Conservation (phyloP, 2,797 vertebrate species). For the Sus cebifrons region DNA sequence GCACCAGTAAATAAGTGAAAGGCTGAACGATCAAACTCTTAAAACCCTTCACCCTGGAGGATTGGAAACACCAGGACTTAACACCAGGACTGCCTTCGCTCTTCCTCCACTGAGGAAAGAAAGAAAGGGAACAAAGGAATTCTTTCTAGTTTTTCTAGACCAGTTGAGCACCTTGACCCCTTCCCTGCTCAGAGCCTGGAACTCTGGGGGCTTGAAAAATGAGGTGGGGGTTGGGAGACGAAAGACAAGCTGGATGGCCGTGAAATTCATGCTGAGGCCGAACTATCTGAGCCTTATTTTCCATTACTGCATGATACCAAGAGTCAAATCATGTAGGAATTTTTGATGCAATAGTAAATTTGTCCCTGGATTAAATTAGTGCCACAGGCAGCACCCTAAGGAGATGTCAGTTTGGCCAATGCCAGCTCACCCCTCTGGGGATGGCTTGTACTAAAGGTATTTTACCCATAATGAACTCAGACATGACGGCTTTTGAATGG, state of each 20-base stretch:
- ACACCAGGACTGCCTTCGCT: not conserved
- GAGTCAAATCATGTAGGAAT: not conserved
- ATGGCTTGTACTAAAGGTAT: not conserved
- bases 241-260: not conserved
- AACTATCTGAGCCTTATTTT: not conserved
- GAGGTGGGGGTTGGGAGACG: fast-evolving
- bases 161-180: not conserved
- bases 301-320: not conserved
- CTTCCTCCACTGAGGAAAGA: not conserved
- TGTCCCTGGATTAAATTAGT: not conserved
- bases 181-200: not conserved
- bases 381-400: not conserved
- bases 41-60: too few relatives aligned
- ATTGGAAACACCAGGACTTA: not conserved
- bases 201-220: too few relatives aligned
- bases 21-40: not conserved
- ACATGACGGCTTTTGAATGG: not conserved
- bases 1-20: not conserved
- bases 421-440: not conserved
- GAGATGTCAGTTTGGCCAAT: not conserved
- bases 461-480: not conserved
- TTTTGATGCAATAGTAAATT: not conserved
- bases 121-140: not conserved
- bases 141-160: not conserved
- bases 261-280: not conserved